Conservation (phyloP, 2,113 vertebrate species). For the Rostratula benghalensis region DNA sequence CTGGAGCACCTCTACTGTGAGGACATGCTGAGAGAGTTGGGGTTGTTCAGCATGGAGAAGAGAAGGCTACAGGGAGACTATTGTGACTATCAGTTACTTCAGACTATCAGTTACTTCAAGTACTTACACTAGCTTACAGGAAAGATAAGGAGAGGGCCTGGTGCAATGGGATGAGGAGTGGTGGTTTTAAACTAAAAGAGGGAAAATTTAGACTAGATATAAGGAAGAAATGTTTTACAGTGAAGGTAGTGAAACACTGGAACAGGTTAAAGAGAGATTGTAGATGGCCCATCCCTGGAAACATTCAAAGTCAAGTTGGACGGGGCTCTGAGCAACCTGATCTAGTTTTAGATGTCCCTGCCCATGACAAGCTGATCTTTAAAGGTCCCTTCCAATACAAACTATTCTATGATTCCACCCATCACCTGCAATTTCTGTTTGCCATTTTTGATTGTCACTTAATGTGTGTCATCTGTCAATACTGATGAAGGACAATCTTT, state of each 20-base stretch:
- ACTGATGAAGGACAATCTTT: background rate
- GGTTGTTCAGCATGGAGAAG: background rate
- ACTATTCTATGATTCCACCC: background rate
- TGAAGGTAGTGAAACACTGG: background rate
- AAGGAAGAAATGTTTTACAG: background rate
- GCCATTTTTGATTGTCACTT: background rate
- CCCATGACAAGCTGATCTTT: background rate
- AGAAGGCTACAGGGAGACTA: background rate
- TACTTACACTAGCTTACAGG: background rate
- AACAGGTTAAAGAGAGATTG: background rate
- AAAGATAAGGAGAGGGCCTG: background rate
- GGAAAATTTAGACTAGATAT: background rate
- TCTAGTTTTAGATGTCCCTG: background rate
- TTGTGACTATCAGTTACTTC: too few species aligned
- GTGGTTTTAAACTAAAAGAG: background rate
- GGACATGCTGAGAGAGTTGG: background rate
- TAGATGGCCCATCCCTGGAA: background rate
- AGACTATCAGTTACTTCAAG: too few species aligned
- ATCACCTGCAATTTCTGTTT: background rate
- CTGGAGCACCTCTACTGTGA: background rate
- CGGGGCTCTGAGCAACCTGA: background rate
- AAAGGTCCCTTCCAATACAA: background rate
- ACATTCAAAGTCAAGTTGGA: background rate
- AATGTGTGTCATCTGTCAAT: background rate
- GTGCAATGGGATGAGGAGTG: background rate